Evolutionary conservation across 2,113 vertebrate species (phyloP), one percentile per base, ranked within the genome.

Genomic region (Panthera leo): DNA sequence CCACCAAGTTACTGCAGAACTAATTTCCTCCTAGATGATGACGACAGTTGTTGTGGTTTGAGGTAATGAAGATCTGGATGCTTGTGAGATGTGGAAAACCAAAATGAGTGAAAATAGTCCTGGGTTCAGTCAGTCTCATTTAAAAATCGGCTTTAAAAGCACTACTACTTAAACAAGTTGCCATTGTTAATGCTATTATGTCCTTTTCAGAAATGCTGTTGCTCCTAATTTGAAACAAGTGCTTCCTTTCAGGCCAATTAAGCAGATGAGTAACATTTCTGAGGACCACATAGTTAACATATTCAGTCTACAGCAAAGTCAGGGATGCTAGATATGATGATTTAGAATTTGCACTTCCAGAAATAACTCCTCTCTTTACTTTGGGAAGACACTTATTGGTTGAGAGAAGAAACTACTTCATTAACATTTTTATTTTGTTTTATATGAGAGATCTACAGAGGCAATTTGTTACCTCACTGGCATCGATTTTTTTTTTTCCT

Each of bases 191-290:
- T 97, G 97, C 58, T 96, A 76, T 97, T 85, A 88, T 80, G 96
- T 98, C 96, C 97, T 98, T 98, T 97, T 95, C 34, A 3, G 92
- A 97, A 96, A 98, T 95, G 95, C 88, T 97, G 91, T 98, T 98
- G 96, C 76, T 97, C 97, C 97, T 98, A 45, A 97, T 98, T 98
- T 97, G 94, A 98, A 98, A 94, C 42, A 97, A 98, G 96, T 93
- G 92, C 92, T 98, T 98, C 98, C 98, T 99, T 98, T 97, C 97
- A 98, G 98, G 97, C 97, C 98, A 98, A 99, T 98, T 98, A 98
- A 96, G 92, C 98, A 98, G 98, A 98, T 97, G 95, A 98, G 98
- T 97, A 96, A 73, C 87, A 27, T 93, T 98, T 92, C 65, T 63
- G 29, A 36, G 96, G 96, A 98, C 36, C n/a, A 88, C 96, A 91